Conservation (phyloP, 2,797 vertebrate species). For the Babyrousa celebensis region DNA sequence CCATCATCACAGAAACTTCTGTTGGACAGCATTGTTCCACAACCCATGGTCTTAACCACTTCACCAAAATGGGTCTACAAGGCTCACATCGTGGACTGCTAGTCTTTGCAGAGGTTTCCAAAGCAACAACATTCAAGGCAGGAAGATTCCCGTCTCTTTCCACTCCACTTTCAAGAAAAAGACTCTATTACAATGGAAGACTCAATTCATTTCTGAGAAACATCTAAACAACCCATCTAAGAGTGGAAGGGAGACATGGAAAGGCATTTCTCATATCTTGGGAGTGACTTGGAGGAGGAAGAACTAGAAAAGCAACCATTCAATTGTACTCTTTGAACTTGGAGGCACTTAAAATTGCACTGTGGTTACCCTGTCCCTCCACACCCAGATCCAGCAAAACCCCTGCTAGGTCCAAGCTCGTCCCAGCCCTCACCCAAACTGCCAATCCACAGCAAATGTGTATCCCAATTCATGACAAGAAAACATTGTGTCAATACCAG, state of each 20-base stretch:
- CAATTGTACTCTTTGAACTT: slow-evolving; percentile 26
- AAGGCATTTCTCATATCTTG: slow-evolving; percentile 46
- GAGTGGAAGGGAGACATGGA: background rate
- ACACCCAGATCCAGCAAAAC: background rate
- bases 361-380: background rate
- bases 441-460: background rate
- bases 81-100: background rate
- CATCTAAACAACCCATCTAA: background rate
- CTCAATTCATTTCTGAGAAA: background rate
- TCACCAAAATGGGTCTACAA: background rate
- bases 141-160: background rate
- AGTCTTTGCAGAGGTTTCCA: background rate
- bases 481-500: slow-evolving; percentile 64
- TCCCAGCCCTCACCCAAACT: slow-evolving; percentile 50
- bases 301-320: background rate
- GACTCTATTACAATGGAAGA: background rate
- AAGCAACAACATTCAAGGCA: background rate
- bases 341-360: background rate
- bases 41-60: background rate
- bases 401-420: slow-evolving; percentile 22
- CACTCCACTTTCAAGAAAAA: background rate
- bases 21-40: background rate
- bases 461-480: slow-evolving; percentile 73
- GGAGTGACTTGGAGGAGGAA: slow-evolving; percentile 36
- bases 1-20: background rate